Conservation (phyloP, 2,113 vertebrate species). For the Furnarius figulus region DNA sequence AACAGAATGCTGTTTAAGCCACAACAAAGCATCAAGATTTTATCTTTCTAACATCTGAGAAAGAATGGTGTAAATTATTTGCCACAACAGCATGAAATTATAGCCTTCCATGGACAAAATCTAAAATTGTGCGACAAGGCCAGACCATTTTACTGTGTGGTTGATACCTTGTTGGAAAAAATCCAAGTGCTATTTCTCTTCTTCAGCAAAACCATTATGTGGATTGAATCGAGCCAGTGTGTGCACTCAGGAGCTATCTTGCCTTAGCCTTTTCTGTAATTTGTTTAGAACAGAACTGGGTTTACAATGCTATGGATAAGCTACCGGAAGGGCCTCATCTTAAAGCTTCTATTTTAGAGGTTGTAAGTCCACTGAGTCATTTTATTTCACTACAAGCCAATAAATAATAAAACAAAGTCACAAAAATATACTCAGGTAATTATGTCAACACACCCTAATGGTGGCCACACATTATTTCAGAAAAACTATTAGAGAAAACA, state of each 20-base stretch:
- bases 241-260: neutral
- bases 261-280: neutral
- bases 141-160: neutral
- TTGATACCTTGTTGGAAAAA: slow-evolving; percentile 2
- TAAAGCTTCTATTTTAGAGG: neutral
- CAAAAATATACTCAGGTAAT: neutral
- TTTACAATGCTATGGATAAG: neutral
- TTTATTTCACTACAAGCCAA: neutral
- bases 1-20: neutral
- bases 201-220: slow-evolving; percentile 13
- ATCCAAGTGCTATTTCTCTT: slow-evolving; percentile 8
- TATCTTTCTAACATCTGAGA: neutral
- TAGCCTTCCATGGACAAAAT: neutral
- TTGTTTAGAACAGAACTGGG: neutral
- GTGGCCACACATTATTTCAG: neutral
- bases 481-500: neutral
- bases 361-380: neutral
- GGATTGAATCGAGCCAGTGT: neutral
- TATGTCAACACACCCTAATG: neutral
- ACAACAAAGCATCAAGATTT: neutral
- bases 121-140: neutral
- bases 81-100: neutral
- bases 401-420: neutral
- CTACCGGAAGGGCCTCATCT: neutral
- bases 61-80: neutral